Conservation (phyloP, 2,888 invertebrate genomes). For the Sepiola atlantica region DNA sequence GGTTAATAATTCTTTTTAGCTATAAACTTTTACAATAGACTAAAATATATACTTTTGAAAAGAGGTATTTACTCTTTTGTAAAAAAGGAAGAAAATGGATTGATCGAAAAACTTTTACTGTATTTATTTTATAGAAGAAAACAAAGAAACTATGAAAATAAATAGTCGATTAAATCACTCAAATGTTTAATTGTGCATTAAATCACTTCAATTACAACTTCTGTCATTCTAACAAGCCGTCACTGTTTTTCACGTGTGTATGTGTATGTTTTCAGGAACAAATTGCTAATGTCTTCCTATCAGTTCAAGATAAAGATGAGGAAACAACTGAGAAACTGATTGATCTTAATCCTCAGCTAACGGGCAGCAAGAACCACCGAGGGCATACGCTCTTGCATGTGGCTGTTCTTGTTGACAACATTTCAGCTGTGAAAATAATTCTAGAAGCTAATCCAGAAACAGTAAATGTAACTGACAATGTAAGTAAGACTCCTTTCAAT, state of each 20-base stretch:
- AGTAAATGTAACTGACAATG: constrained; percentile 64
- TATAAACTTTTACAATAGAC: no score
- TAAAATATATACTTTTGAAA: no score
- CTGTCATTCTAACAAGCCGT: no score
- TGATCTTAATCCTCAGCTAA: constrained; percentile 56
- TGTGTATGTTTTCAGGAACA: constrained; percentile 54
- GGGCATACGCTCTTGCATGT: constrained; percentile 64
- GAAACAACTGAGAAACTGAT: constrained; percentile 56
- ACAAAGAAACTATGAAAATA: no score
- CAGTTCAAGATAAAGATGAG: constrained; percentile 56
- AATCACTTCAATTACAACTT: no score
- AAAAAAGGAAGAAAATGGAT: no score
- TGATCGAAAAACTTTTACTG: no score
- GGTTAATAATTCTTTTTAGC: no score
- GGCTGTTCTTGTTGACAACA: constrained; percentile 60
- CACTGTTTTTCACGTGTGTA: neutral
- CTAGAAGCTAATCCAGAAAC: constrained; percentile 56
- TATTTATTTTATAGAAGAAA: no score
- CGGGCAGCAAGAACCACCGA: constrained; percentile 56
- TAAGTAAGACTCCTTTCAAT: constrained; percentile 53
- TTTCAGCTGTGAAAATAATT: constrained; percentile 59
- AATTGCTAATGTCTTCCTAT: constrained; percentile 55
- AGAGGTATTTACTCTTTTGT: no score
- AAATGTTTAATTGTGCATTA: no score
- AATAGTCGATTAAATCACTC: no score